phyloP scores from a whole-genome alignment of 2,113 vertebrate species.

The Planiliza haematocheilus region DNA sequence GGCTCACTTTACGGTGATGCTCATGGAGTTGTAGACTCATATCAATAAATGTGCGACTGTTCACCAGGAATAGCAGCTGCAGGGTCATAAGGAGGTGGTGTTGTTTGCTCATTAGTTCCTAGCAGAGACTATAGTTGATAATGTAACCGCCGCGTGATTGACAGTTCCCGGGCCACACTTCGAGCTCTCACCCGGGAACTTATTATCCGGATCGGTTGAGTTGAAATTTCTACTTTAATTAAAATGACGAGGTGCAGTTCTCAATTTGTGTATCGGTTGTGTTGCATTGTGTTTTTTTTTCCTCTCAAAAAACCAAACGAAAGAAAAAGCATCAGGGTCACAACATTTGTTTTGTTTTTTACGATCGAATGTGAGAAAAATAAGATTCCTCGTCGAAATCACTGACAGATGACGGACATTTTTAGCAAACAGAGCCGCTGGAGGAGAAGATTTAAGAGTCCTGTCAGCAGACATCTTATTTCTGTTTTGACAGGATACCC shows the following conservation, averaged over 20 bases:
- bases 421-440: neutral
- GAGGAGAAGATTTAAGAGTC: neutral
- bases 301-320: too few species aligned
- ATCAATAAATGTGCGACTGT: conserved; percentile 11
- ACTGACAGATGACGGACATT: conserved; percentile 8
- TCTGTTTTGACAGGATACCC: neutral
- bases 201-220: neutral
- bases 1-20: neutral
- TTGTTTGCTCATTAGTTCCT: conserved; percentile 55
- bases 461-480: neutral
- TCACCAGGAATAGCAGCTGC: conserved; percentile 22
- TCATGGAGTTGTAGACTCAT: neutral
- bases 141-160: conserved; percentile 34
- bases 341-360: neutral
- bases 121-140: conserved; percentile 43
- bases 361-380: neutral
- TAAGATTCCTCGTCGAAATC: neutral
- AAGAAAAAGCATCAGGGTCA: too few species aligned
- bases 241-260: neutral
- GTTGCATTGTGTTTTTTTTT: neutral
- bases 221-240: conserved; percentile 6
- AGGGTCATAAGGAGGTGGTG: conserved; percentile 4
- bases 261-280: neutral
- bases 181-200: conserved; percentile 11
- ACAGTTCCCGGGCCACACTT: conserved; percentile 29